These are phyloP conservation scores for Oreochromis spilurus DNA, from an alignment of 2,113 vertebrate species.

Conservation along the genomic window DNA sequence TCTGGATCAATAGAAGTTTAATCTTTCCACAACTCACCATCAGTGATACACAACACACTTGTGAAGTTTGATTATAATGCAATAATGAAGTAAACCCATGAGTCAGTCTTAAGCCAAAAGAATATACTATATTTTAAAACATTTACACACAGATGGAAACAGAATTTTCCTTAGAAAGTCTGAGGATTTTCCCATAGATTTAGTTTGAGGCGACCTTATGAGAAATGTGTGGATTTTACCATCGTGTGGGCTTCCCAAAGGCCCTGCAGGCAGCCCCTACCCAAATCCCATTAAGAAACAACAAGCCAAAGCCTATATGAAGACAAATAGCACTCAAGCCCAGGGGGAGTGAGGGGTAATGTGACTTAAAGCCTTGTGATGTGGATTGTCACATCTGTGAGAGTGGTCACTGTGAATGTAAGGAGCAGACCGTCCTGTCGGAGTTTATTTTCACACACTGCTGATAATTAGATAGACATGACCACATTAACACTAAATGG, in stretches of 20 bases:
- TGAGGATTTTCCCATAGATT: neutral
- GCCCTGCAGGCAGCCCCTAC: constrained; percentile 13
- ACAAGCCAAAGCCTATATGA: constrained; percentile 4
- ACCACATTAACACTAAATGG: neutral
- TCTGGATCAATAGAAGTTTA: constrained; percentile 37
- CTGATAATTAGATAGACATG: constrained; percentile 59
- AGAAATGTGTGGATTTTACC: constrained; percentile 30
- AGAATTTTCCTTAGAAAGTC: neutral
- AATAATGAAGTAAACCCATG: neutral
- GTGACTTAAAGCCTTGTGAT: constrained; percentile 41
- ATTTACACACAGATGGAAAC: neutral
- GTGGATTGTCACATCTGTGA: constrained; percentile 47
- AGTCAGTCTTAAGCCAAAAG: neutral
- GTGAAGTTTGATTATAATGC: neutral
- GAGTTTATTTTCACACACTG: constrained; percentile 30
- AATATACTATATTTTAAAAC: neutral
- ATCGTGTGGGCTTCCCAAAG: neutral
- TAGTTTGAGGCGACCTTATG: neutral
- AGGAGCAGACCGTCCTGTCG: neutral
- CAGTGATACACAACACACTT: neutral
- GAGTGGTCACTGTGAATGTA: constrained; percentile 18
- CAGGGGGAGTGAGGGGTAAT: constrained; percentile 16
- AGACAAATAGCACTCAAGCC: constrained; percentile 7
- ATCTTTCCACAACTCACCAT: constrained; percentile 37
- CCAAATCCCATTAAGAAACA: constrained; percentile 35